Conservation (phyloP, 2,113 vertebrate species). For the Dipodomys ordii region DNA sequence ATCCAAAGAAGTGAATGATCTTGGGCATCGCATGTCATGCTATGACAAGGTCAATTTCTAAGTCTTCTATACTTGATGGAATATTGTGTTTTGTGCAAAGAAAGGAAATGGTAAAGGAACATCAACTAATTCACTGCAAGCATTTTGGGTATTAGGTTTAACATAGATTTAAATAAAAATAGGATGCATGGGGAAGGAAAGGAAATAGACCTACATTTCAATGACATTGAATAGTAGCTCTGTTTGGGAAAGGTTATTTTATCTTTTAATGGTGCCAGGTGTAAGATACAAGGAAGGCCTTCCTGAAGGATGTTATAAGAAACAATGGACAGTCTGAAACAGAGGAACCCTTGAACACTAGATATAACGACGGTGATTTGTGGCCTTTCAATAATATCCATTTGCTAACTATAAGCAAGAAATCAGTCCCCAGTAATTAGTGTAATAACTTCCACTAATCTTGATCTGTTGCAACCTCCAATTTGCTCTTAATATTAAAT, state of each 20-base stretch:
- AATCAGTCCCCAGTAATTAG: slow-evolving; percentile 87
- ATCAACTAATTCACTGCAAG: slow-evolving; percentile 55
- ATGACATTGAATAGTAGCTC: slow-evolving; percentile 64
- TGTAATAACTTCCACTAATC: slow-evolving; percentile 87
- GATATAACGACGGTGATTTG: slow-evolving; percentile 82
- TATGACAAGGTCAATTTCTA: slow-evolving; percentile 67
- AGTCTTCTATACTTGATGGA: slow-evolving; percentile 13
- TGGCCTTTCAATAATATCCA: slow-evolving; percentile 83
- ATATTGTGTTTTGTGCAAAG: slow-evolving; percentile 73
- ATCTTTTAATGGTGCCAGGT: slow-evolving; percentile 70
- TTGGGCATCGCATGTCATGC: slow-evolving; percentile 57
- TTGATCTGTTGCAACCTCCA: slow-evolving; percentile 80
- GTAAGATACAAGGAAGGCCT: slow-evolving; percentile 60
- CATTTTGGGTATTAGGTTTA: slow-evolving; percentile 65
- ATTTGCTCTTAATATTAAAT: slow-evolving; percentile 88
- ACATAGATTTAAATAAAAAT: slow-evolving; percentile 74
- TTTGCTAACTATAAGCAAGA: slow-evolving; percentile 82
- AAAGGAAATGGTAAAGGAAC: slow-evolving; percentile 54
- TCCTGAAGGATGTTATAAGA: slow-evolving; percentile 70
- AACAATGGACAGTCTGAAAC: slow-evolving; percentile 57
- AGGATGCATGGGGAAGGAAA: slow-evolving; percentile 51
- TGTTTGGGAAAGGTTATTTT: slow-evolving; percentile 72
- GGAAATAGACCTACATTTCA: slow-evolving; percentile 65
- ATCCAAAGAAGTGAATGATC: slow-evolving; percentile 47
- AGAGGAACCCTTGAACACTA: slow-evolving; percentile 42